These are phyloP conservation scores for Microctenopoma lineatum DNA, from an alignment of 2,797 vertebrate species.

Conservation along the genomic window DNA sequence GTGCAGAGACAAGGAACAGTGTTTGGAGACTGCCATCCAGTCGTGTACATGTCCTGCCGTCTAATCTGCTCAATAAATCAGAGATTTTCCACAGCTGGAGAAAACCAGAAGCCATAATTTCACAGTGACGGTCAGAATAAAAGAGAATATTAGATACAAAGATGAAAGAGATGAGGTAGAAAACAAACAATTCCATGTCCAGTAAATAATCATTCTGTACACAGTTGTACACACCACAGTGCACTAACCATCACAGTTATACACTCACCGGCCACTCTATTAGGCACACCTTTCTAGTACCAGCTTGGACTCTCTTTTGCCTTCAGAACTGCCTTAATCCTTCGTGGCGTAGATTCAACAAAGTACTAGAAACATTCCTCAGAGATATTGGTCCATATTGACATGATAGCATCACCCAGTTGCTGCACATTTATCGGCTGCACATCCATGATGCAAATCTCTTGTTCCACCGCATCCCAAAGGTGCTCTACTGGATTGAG, in stretches of 20 bases:
- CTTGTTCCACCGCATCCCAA: no score
- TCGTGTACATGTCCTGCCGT: conserved; percentile 33
- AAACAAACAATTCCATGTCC: not conserved
- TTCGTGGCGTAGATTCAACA: no score
- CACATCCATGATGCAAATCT: no score
- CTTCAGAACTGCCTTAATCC: no score
- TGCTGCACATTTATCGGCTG: no score
- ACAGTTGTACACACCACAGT: not conserved
- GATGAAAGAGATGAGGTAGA: not conserved
- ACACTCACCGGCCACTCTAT: no score
- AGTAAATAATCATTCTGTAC: not conserved
- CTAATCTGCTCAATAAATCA: conserved; percentile 42
- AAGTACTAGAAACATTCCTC: no score
- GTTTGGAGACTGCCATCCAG: conserved; percentile 29
- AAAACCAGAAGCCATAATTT: conserved; percentile 18
- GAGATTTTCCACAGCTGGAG: conserved; percentile 46
- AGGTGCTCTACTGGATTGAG: no score
- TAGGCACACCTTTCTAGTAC: no score
- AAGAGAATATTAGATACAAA: not conserved
- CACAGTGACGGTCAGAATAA: conserved; percentile 12
- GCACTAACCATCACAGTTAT: not conserved
- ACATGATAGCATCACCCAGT: no score
- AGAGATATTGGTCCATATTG: no score
- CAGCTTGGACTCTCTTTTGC: no score
- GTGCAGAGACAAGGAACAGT: conserved; percentile 18